A percentile compares a stretch with the other conserved stretches of the same genome.
These are phyloP conservation scores for Cacatua alba DNA, from an alignment of 2,113 vertebrate species.

Conservation along the genomic window DNA sequence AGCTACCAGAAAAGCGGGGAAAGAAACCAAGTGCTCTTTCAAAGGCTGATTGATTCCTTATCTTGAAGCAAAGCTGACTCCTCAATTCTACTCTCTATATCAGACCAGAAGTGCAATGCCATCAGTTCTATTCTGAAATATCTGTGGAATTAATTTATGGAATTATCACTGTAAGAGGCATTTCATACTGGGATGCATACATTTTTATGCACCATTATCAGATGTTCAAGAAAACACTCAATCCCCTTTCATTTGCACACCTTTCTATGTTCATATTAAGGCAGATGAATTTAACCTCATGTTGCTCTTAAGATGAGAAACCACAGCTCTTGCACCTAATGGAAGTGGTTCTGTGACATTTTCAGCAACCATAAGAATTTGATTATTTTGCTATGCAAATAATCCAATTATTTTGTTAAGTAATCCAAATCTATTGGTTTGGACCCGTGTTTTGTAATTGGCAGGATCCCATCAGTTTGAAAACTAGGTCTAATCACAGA, in stretches of 20 bases:
- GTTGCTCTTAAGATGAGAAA: not conserved
- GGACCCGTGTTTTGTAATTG: not conserved
- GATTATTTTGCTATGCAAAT: not conserved
- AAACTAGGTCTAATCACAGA: not conserved
- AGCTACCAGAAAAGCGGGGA: not conserved
- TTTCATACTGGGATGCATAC: not conserved
- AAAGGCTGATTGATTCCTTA: not conserved
- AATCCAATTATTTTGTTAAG: not conserved
- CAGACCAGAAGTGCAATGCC: not conserved
- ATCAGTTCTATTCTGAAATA: not conserved
- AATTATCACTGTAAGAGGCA: not conserved
- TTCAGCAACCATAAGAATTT: not conserved
- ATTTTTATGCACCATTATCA: not conserved
- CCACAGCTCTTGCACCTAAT: accelerated
- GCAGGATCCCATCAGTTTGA: not conserved
- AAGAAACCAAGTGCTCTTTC: not conserved
- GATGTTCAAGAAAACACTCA: not conserved
- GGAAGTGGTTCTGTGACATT: not conserved
- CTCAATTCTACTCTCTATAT: not conserved
- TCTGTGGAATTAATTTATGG: not conserved
- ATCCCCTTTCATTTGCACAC: not conserved
- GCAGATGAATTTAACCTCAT: not conserved
- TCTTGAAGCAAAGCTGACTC: not conserved
- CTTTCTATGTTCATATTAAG: not conserved
- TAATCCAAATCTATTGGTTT: not conserved